phyloP scores from a whole-genome alignment of 1,140 invertebrate species.

The Zaprionus ghesquierei region DNA sequence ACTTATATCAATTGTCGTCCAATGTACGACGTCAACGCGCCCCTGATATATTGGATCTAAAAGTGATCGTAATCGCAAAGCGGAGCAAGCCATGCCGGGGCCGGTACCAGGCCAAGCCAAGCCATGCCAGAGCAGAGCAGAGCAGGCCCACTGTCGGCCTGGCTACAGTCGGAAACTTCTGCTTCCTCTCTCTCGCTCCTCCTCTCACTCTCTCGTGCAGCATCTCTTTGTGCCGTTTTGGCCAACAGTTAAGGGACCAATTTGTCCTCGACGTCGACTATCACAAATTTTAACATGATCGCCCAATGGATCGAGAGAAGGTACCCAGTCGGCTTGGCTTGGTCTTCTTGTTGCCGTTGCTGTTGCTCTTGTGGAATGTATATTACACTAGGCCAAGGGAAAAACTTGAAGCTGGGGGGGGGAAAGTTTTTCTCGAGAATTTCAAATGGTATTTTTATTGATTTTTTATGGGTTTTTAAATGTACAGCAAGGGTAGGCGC shows the following conservation, averaged over 20 bases:
- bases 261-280: conserved; percentile 62
- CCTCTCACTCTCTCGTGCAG: not conserved
- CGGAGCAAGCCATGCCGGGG: conserved; percentile 54
- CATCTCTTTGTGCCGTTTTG: conserved; percentile 9
- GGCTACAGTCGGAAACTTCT: not conserved
- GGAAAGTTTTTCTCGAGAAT: conserved; percentile 42
- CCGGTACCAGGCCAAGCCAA: conserved; percentile 14
- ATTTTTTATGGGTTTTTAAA: conserved; percentile 31
- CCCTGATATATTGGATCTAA: conserved; percentile 82
- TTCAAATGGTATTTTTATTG: conserved; percentile 48
- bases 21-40: conserved; percentile 81
- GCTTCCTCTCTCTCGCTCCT: conserved; percentile 32
- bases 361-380: conserved; percentile 19
- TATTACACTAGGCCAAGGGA: conserved; percentile 24
- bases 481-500: not conserved
- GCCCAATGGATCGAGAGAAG: conserved; percentile 35
- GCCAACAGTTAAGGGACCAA: conserved; percentile 63
- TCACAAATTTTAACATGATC: conserved; percentile 70
- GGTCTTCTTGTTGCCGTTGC: not conserved
- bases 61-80: conserved; percentile 81
- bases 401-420: conserved; percentile 9
- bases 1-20: conserved; percentile 82
- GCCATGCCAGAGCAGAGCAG: conserved; percentile 7
- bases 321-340: not conserved
- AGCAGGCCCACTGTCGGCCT: conserved; percentile 48